Evolutionary conservation across 2,113 vertebrate genomes (phyloP).

Genomic region (Osmerus mordax): DNA sequence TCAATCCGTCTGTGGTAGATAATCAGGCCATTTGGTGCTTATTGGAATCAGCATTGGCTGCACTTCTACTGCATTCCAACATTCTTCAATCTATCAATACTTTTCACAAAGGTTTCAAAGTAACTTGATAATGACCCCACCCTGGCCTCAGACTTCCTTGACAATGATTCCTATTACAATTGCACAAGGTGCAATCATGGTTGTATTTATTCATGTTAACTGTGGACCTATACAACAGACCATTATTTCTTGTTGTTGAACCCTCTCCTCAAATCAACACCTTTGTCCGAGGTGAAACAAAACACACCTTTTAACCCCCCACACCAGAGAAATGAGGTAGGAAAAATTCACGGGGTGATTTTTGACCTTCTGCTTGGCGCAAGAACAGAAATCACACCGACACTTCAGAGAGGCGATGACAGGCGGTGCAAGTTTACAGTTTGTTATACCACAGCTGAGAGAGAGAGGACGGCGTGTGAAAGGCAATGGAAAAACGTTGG

Average conservation of each 20-base stretch:
- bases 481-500: constrained; percentile 34
- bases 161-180: constrained; percentile 33
- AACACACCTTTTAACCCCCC: constrained; percentile 7
- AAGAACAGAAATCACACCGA: constrained; percentile 40
- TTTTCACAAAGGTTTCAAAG: constrained; percentile 37
- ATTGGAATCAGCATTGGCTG: constrained; percentile 3
- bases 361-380: constrained; percentile 41
- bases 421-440: constrained; percentile 49
- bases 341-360: constrained; percentile 37
- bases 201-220: constrained; percentile 40
- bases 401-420: constrained; percentile 35
- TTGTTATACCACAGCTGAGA: constrained; percentile 41
- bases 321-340: too few species aligned
- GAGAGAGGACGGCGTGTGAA: constrained; percentile 21
- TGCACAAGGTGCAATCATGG: constrained; percentile 37
- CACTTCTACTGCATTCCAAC: background rate
- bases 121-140: constrained; percentile 41
- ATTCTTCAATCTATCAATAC: constrained; percentile 27
- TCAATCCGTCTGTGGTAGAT: constrained; percentile 26
- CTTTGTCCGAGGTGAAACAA: background rate
- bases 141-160: constrained; percentile 43
- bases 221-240: constrained; percentile 21
- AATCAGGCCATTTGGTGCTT: constrained; percentile 24
- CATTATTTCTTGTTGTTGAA: background rate
- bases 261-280: background rate